These are phyloP conservation scores for Rutilus rutilus DNA, from an alignment of 2,113 vertebrate species.

Conservation along the genomic window DNA sequence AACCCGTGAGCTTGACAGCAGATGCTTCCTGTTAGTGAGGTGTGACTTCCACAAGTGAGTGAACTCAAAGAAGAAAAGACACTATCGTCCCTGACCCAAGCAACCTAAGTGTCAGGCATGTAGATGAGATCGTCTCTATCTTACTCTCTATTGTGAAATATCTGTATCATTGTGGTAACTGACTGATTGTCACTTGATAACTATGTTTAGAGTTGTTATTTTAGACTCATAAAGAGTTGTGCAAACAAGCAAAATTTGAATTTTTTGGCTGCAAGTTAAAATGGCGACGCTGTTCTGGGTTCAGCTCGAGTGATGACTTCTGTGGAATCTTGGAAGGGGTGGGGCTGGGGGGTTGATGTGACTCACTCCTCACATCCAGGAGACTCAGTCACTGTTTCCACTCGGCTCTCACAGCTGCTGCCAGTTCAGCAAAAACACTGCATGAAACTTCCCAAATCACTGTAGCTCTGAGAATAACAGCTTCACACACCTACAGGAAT, in stretches of 20 bases:
- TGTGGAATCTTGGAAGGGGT: conserved; percentile 31
- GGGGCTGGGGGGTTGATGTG: background rate
- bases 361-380: conserved; percentile 36
- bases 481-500: background rate
- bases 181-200: background rate
- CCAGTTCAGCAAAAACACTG: conserved; percentile 12
- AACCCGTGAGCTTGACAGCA: conserved; percentile 22
- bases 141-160: background rate
- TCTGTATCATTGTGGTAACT: background rate
- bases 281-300: background rate
- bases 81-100: background rate
- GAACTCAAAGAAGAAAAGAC: conserved; percentile 2
- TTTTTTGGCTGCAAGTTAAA: background rate
- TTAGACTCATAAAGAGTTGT: background rate
- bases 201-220: too few species aligned
- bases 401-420: conserved; percentile 8
- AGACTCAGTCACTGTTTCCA: conserved; percentile 47
- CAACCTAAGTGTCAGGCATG: background rate
- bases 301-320: conserved; percentile 32
- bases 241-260: background rate
- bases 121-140: background rate
- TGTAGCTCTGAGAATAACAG: background rate
- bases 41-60: conserved; percentile 52
- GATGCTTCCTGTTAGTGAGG: conserved; percentile 60
- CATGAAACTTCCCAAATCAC: conserved; percentile 26